phyloP scores from a whole-genome alignment of 2,113 vertebrate species.

The Pedionomus torquatus region DNA sequence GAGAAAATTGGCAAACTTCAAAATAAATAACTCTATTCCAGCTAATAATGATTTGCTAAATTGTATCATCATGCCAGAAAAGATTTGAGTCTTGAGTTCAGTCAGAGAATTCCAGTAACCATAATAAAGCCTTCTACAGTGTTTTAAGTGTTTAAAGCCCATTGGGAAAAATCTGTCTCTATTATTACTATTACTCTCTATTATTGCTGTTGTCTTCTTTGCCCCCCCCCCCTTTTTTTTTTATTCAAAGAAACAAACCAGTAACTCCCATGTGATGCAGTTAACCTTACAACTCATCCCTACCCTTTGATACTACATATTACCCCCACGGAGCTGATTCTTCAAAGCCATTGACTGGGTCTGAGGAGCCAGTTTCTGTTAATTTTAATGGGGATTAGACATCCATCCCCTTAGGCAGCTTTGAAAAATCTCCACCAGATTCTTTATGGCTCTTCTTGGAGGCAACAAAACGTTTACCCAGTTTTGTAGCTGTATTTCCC shows the following conservation, averaged over 20 bases:
- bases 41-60: background rate
- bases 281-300: slow-evolving; percentile 7
- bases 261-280: background rate
- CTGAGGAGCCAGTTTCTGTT: slow-evolving; percentile 30
- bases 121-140: background rate
- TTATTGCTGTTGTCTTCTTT: background rate
- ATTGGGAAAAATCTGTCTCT: background rate
- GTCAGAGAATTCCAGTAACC: background rate
- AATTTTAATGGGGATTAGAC: slow-evolving; percentile 47
- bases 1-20: background rate
- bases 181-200: background rate
- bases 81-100: background rate
- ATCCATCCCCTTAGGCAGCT: slow-evolving; percentile 38
- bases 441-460: slow-evolving; percentile 34
- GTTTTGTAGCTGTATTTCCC: background rate
- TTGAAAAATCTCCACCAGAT: slow-evolving; percentile 28
- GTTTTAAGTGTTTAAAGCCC: background rate
- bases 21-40: background rate
- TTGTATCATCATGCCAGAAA: background rate
- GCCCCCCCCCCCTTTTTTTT: background rate
- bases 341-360: slow-evolving; percentile 37
- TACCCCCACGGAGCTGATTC: background rate
- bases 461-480: slow-evolving; percentile 1
- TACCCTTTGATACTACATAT: background rate
- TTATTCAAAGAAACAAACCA: background rate